Base-by-base conservation (phyloP, 2,797 vertebrate genomes). In the Aselliscus stoliczkanus region DNA sequence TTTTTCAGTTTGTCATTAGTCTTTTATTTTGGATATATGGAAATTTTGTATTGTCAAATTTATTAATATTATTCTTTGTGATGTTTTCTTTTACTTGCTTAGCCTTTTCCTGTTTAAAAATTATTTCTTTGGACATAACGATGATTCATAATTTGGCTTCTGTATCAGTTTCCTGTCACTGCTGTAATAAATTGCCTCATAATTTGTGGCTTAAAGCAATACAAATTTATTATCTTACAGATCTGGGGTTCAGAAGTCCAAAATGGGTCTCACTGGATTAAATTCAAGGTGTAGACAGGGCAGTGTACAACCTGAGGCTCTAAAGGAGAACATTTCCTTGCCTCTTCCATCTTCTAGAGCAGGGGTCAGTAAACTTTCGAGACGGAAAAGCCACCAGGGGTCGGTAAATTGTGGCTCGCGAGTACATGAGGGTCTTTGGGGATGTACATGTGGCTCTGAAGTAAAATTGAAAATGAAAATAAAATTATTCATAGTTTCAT, bases 61-160 rank as follows among this genome's bases (percentile, higher is more conserved):
- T 90, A 77, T 83, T 81, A 90, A 56, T 84, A 37, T 80, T 69
- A 27, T 67, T 89, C 15, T 89, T 75, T 15, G 7, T 50, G 44
- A 62, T 88, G 10, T 67, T 47, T 73, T 72, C n/a, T 79, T 89
- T 86, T 34, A 31, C 34, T 64, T 89, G 23, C 6, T 69, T 77
- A 93, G 54, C 31, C 50, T 73, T 88, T 37, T 72, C 47, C 18
- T 84, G 69, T 93, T 70, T 90, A 37, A 90, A 95, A 93, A 77
- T 7, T 4, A 42, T 60, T 89, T 87, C n/a, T 90, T 77, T 82
- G 62, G 50, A 67, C 11, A 7, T 67, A 23, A 85, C 52, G 4
- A 77, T 90, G 31, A 82, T 34, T 76, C 44, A 25, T 88, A 72
- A 58, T 14, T 58, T 93, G 73, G 14, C 37, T 58, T 50, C 47